These are phyloP conservation scores for Drosophila antonietae DNA, from an alignment of 2,888 invertebrate species.

Conservation along the genomic window DNA sequence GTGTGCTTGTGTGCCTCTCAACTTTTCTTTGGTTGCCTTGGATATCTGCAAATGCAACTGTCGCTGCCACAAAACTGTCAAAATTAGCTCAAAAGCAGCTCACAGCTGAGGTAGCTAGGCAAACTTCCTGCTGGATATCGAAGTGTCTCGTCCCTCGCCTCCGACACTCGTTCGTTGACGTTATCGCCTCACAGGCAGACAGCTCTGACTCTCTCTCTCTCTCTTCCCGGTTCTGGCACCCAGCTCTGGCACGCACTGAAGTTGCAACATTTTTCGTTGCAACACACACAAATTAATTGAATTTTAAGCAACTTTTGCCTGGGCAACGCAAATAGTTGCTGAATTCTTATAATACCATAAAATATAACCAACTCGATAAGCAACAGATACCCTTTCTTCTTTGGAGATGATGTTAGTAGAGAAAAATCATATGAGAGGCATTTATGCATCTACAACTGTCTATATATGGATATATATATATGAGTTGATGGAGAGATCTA, in stretches of 20 bases:
- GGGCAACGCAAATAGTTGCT: slow-evolving; percentile 55
- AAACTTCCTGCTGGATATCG: slow-evolving; percentile 44
- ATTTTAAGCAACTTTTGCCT: slow-evolving; percentile 72
- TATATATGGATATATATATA: too few species aligned
- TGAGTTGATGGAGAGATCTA: too few species aligned
- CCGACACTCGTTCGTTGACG: slow-evolving; percentile 19
- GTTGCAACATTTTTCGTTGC: slow-evolving; percentile 70
- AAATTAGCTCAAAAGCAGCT: slow-evolving; percentile 68
- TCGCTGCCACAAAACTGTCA: slow-evolving; percentile 61
- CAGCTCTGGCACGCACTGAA: slow-evolving; percentile 64
- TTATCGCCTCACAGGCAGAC: slow-evolving; percentile 7
- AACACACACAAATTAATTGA: slow-evolving; percentile 74
- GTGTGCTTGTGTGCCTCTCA: slow-evolving; percentile 1
- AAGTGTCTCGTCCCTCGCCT: slow-evolving; percentile 20
- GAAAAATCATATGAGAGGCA: too few species aligned
- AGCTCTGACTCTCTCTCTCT: background rate
- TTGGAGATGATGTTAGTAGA: background rate
- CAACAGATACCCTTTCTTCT: slow-evolving; percentile 20
- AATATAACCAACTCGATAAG: background rate
- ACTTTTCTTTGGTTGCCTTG: slow-evolving; percentile 72
- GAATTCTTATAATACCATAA: slow-evolving; percentile 60
- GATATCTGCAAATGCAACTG: slow-evolving; percentile 59
- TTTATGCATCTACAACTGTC: too few species aligned
- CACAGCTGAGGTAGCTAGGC: slow-evolving; percentile 38
- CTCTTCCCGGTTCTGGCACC: background rate